Base-by-base conservation (phyloP, 2,888 invertebrate genomes). In the Hermaeophaga mercurialis region DNA sequence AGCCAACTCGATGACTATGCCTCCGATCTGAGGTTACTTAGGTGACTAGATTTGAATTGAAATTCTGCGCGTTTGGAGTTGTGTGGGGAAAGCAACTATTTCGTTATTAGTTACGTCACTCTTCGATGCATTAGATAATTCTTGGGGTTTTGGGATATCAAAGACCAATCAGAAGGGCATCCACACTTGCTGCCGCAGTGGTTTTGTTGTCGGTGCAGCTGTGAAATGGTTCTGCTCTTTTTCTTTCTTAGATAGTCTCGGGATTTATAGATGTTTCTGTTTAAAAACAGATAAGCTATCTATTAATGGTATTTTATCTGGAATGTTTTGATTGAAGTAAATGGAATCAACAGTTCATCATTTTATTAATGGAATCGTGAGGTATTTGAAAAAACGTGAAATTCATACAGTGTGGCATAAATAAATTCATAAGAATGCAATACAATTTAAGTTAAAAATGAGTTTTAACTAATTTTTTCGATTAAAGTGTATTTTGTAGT, bases 81-180 rank as follows among this genome's bases (percentile, higher is more conserved):
- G 64, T 54, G 67, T 64, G 67, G 67, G 67, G 67, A 67, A 65
- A 66, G 65, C 66, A 56, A 58, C 34, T 47, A 15, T 47, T 47
- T 47, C 24, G 22, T 36, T 47, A 36, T 15, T 22, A 24, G 15
- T 48, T 48, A 48, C 48, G 48, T 48, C 48, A 48, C 7, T 31
- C 12, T 9, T 8, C 36, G 17, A 36, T 36, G 36, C 17, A 36
- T 6, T 5, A 22, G 31, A 15, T 11, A 45, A 45, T 28, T 45
- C 26, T 45, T 36, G 34, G 47, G 46, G 47, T 50, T 56, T 47
- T 15, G 58, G 45, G 54, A 54, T 22, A 31, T 47, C 7, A 36
- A 58, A 14, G 34, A 22, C n/a, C 15, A 28, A 45, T 54, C 14
- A 9, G 41, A 24, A 44, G 53, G 33, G 54, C 38, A 58, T 48